These are phyloP conservation scores for Sesia apiformis DNA, from an alignment of 2,888 invertebrate genomes.

Conservation along the genomic window DNA sequence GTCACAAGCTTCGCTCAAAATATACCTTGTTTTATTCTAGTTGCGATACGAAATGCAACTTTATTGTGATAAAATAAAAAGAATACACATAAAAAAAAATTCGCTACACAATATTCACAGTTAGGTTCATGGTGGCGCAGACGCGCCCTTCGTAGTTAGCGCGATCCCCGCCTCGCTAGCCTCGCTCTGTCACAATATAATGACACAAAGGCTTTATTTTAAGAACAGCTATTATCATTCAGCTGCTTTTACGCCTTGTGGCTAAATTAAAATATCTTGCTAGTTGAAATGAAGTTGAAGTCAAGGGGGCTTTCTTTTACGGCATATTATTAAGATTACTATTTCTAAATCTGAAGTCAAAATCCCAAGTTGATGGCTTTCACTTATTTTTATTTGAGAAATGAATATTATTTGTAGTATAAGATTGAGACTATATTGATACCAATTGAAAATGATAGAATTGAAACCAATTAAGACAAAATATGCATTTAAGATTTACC, in stretches of 20 bases:
- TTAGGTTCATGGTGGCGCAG: not conserved
- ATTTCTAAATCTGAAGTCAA: no score
- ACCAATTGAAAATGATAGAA: no score
- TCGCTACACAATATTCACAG: not conserved
- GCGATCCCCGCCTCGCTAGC: not conserved
- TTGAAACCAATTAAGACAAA: no score
- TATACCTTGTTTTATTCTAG: not conserved
- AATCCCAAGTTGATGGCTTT: no score
- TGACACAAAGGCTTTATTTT: slow-evolving; percentile 56
- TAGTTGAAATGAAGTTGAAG: slow-evolving; percentile 9
- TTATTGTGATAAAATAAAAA: not conserved
- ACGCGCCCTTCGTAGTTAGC: not conserved
- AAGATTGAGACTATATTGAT: no score
- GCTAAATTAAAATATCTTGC: slow-evolving; percentile 49
- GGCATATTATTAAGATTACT: not conserved
- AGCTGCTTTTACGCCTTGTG: slow-evolving; percentile 30
- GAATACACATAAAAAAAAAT: no score
- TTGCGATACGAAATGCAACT: not conserved
- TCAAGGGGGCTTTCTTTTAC: not conserved
- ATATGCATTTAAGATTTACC: no score
- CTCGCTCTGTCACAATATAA: slow-evolving; percentile 37
- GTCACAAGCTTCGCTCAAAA: not conserved
- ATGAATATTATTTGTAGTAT: no score
- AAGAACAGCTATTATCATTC: slow-evolving; percentile 53
- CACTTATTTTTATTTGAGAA: no score